Evolutionary conservation across 2,113 vertebrate species (phyloP).

Genomic region (Petroica traversi): DNA sequence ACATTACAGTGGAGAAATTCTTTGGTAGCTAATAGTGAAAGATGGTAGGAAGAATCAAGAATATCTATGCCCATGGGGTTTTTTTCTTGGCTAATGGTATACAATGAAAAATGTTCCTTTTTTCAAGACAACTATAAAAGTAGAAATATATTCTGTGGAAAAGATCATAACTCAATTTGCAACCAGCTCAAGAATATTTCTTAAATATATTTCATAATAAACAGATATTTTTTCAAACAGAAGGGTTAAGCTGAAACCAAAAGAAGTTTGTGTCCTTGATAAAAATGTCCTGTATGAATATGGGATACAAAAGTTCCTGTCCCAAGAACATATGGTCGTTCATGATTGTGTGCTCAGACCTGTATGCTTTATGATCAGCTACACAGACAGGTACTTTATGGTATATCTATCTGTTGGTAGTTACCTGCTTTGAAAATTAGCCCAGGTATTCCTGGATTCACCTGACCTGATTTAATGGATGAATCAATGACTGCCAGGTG

Average conservation of each 20-base stretch:
- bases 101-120: neutral
- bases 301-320: neutral
- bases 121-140: neutral
- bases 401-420: neutral
- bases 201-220: neutral
- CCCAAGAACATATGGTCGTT: neutral
- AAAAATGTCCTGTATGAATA: neutral
- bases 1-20: neutral
- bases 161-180: no score
- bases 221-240: neutral
- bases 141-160: neutral
- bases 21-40: neutral
- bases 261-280: neutral
- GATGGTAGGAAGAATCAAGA: neutral
- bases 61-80: accelerated
- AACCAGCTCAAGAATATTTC: neutral
- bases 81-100: neutral
- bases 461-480: neutral
- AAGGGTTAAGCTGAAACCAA: neutral
- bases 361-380: neutral
- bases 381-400: neutral
- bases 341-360: neutral
- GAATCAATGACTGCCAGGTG: neutral
- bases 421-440: neutral
- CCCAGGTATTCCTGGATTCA: neutral